These are phyloP conservation scores for Hydrozoanthus tunicans DNA, from an alignment of 64 coral and sea anemone species.

Conservation along the genomic window DNA sequence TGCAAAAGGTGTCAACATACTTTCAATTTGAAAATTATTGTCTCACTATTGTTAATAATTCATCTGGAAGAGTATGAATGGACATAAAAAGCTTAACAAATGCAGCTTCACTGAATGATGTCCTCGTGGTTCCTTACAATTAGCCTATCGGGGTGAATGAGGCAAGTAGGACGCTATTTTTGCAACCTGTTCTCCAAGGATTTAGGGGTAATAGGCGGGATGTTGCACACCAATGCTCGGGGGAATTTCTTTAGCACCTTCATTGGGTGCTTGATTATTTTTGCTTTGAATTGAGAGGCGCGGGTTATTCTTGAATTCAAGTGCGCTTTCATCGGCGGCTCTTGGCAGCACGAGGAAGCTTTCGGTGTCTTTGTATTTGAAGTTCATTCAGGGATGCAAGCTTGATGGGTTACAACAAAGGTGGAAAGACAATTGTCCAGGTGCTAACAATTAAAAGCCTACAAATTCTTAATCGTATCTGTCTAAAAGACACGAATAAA, in stretches of 20 bases:
- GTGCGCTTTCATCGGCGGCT: constrained; percentile 22
- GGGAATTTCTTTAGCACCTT: background rate
- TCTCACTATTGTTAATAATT: constrained; percentile 34
- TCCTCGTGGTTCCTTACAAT: constrained; percentile 29
- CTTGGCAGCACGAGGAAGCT: constrained; percentile 12
- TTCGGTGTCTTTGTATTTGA: constrained; percentile 39
- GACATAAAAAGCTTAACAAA: constrained; percentile 47
- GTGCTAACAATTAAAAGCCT: constrained; percentile 92
- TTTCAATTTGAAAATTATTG: constrained; percentile 37
- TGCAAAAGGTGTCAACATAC: constrained; percentile 24
- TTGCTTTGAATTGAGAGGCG: background rate
- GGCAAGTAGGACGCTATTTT: background rate
- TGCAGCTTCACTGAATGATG: constrained; percentile 14
- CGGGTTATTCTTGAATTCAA: constrained; percentile 26
- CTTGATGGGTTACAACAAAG: constrained; percentile 84
- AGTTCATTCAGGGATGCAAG: constrained; percentile 78
- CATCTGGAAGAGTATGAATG: constrained; percentile 63
- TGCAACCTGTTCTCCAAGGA: too few species aligned
- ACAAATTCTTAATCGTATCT: constrained; percentile 88
- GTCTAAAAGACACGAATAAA: constrained; percentile 77
- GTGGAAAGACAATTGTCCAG: constrained; percentile 90
- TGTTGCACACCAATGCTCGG: background rate
- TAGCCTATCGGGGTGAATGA: background rate
- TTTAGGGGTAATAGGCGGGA: background rate
- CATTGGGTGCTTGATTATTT: background rate